Percentiles rank a stretch among this genome's conserved stretches.
phyloP scores from a whole-genome alignment of 1,140 invertebrate species.

The Eupeodes corollae region DNA sequence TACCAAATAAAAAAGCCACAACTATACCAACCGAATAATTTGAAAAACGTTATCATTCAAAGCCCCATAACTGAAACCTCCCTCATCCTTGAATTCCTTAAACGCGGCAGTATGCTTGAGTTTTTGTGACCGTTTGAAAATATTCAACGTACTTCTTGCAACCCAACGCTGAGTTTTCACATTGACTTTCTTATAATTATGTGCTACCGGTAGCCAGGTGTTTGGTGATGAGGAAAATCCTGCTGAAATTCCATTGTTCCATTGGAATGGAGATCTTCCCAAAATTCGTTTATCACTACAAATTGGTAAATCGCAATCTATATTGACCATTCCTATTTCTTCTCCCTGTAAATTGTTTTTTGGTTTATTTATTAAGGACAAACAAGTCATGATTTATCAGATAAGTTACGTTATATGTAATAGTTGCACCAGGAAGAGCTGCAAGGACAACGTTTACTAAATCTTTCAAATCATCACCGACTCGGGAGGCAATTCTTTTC shows the following conservation, averaged over 20 bases:
- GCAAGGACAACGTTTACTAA: slow-evolving; percentile 49
- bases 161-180: slow-evolving; percentile 37
- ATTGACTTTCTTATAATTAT: slow-evolving; percentile 43
- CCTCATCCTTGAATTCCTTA: slow-evolving; percentile 16
- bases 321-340: slow-evolving; percentile 67
- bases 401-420: slow-evolving; percentile 63
- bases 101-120: slow-evolving; percentile 26
- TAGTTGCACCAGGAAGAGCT: slow-evolving; percentile 53
- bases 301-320: slow-evolving; percentile 20
- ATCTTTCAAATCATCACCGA: slow-evolving; percentile 44
- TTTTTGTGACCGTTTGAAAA: slow-evolving; percentile 25
- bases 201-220: slow-evolving; percentile 57
- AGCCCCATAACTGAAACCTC: slow-evolving; percentile 26
- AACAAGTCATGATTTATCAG: too few relatives aligned
- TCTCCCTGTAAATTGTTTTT: slow-evolving; percentile 47
- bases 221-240: slow-evolving; percentile 41
- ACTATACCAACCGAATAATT: slow-evolving; percentile 24
- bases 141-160: slow-evolving; percentile 25
- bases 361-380: too few relatives aligned
- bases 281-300: slow-evolving; percentile 43
- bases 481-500: slow-evolving; percentile 41
- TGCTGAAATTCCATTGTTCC: slow-evolving; percentile 15
- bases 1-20: too few relatives aligned
- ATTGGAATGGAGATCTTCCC: not conserved
- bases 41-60: slow-evolving; percentile 24